Conservation (phyloP, 2,113 vertebrate genomes). For the Passer montanus region DNA sequence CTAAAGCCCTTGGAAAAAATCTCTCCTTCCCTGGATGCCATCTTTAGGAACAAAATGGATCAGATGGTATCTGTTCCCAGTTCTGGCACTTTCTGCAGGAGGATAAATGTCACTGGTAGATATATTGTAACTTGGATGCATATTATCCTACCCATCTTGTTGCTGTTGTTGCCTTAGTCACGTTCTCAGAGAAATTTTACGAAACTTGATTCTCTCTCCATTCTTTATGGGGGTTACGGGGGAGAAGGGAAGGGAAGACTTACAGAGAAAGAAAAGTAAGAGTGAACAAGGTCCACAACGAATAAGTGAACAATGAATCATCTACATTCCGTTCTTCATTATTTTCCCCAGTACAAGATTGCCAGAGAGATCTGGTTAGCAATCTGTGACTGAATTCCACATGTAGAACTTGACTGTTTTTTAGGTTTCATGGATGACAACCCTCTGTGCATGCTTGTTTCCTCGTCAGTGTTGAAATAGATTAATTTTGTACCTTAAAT, state of each 20-base stretch:
- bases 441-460: neutral
- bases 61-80: neutral
- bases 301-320: neutral
- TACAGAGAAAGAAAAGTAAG: neutral
- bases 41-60: neutral
- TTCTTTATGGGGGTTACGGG: accelerated
- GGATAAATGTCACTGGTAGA: neutral
- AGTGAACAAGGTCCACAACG: neutral
- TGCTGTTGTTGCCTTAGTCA: neutral
- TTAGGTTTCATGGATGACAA: neutral
- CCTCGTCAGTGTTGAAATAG: neutral
- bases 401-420: neutral
- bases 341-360: neutral
- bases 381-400: neutral
- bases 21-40: neutral
- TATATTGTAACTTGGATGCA: neutral
- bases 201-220: neutral
- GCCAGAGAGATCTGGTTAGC: neutral
- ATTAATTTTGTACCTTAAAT: neutral
- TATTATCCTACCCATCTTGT: neutral
- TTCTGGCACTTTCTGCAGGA: neutral
- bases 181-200: neutral
- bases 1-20: neutral
- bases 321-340: neutral
- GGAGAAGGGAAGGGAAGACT: neutral